Conservation (phyloP, 2,888 invertebrate genomes). For the Pachycephus smyrnensis region DNA sequence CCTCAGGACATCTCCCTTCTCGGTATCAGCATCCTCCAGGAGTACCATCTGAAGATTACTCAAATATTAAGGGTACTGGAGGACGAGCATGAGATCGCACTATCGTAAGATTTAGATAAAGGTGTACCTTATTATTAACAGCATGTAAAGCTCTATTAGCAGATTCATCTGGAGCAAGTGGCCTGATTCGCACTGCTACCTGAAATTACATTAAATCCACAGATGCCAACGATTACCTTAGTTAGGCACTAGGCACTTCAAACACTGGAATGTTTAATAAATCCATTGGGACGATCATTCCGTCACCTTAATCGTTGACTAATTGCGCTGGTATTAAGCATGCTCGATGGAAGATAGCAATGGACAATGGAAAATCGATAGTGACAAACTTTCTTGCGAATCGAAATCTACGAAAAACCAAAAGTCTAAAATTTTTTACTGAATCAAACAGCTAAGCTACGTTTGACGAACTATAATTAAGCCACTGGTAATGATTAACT, state of each 20-base stretch:
- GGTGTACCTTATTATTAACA: constrained; percentile 80
- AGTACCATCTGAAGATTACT: constrained; percentile 72
- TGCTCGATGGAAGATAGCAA: background rate
- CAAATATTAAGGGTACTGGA: constrained; percentile 11
- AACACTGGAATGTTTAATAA: background rate
- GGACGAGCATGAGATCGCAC: constrained; percentile 17
- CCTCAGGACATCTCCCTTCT: constrained; percentile 73
- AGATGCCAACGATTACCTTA: background rate
- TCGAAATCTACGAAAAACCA: background rate
- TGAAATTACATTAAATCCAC: constrained; percentile 52
- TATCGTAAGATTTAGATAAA: constrained; percentile 12
- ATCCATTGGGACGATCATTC: background rate
- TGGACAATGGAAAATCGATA: background rate
- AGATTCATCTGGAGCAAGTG: constrained; percentile 81
- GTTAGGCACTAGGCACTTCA: background rate
- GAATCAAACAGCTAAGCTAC: background rate
- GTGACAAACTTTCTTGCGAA: background rate
- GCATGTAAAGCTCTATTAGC: constrained; percentile 78
- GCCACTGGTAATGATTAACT: background rate
- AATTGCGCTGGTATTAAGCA: background rate
- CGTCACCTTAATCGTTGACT: background rate
- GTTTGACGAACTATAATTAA: background rate
- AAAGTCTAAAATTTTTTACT: background rate
- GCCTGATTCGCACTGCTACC: constrained; percentile 93
- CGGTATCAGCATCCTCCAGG: constrained; percentile 74